phyloP scores from a whole-genome alignment of 2,888 invertebrate species.

The Arctia plantaginis region DNA sequence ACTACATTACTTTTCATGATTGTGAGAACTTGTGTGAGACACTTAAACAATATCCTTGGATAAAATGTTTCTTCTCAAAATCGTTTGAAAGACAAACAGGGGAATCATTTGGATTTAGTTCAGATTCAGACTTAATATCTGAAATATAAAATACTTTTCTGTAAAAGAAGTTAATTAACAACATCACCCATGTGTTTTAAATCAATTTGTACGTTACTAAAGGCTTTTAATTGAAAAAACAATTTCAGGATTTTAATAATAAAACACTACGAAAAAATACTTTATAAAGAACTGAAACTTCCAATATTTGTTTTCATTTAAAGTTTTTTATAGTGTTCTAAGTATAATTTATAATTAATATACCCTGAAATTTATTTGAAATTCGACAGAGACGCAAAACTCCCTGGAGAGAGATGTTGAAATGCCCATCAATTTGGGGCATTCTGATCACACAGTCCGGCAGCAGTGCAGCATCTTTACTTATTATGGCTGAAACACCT shows the following conservation, averaged over 20 bases:
- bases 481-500: conserved; percentile 82
- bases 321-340: neutral
- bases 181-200: neutral
- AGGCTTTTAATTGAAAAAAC: too few relatives aligned
- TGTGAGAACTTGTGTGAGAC: too few relatives aligned
- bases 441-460: conserved; percentile 86
- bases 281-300: too few relatives aligned
- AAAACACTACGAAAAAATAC: neutral
- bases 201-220: neutral
- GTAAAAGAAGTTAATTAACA: neutral
- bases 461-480: conserved; percentile 89
- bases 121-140: neutral
- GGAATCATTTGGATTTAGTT: neutral
- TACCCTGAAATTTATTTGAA: neutral
- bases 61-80: too few relatives aligned
- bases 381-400: conserved; percentile 68
- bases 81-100: too few relatives aligned
- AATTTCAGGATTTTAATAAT: neutral
- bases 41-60: too few relatives aligned
- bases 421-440: conserved; percentile 87
- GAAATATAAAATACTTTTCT: neutral
- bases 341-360: too few relatives aligned
- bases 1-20: too few relatives aligned
- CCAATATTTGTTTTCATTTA: neutral
- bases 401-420: conserved; percentile 88